Evolutionary conservation across 1,140 invertebrate species (phyloP).

Genomic region (Conopomorpha cramerella): DNA sequence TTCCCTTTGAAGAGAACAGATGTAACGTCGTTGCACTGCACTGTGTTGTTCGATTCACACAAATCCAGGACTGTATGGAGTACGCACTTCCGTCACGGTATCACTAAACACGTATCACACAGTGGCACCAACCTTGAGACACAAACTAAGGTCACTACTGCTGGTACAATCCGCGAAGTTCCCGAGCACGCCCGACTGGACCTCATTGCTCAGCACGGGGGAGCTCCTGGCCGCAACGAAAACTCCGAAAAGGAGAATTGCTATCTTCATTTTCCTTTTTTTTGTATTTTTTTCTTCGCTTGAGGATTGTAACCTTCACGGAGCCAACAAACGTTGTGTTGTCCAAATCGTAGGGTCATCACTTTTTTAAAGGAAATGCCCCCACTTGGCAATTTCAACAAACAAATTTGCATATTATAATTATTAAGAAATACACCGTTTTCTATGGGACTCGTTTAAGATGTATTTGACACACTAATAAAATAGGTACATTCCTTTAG

Average conservation of each 20-base stretch:
- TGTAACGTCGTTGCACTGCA: no score
- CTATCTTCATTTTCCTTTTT: slow-evolving; percentile 32
- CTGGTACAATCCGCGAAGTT: slow-evolving; percentile 42
- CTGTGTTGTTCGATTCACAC: no score
- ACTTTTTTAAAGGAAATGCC: slow-evolving; percentile 48
- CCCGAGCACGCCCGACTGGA: slow-evolving; percentile 19
- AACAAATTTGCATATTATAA: no score
- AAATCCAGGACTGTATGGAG: no score
- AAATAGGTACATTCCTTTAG: no score
- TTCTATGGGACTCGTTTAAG: no score
- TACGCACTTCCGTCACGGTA: no score
- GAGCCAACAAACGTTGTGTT: slow-evolving; percentile 37
- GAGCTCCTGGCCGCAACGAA: slow-evolving; percentile 16
- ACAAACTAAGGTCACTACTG: slow-evolving; percentile 38
- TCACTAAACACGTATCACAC: no score
- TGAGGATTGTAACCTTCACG: no score
- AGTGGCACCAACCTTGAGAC: slow-evolving; percentile 40
- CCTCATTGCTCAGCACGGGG: slow-evolving; percentile 33
- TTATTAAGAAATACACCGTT: no score
- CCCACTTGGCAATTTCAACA: no score
- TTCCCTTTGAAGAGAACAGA: no score
- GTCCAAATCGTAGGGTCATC: slow-evolving; percentile 27
- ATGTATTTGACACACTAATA: not conserved
- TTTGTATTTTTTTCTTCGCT: slow-evolving; percentile 19
- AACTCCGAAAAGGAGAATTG: slow-evolving; percentile 27